Evolutionary conservation across 1,140 invertebrate species (phyloP).

Genomic region (Araneus ventricosus): DNA sequence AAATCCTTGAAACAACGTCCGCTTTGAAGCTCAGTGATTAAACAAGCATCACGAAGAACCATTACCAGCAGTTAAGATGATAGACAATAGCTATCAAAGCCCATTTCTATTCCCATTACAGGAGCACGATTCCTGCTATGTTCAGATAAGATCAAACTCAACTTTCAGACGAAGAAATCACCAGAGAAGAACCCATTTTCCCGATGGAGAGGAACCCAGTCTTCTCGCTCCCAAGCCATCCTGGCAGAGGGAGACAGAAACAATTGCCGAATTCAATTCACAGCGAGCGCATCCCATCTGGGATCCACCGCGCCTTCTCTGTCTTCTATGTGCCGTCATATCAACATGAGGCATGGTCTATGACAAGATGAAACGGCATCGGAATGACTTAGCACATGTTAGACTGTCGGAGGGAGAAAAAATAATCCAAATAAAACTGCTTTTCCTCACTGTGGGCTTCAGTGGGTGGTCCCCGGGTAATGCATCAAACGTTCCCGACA

Average conservation of each 20-base stretch:
- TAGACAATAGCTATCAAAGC: too few relatives aligned
- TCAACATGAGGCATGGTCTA: constrained; percentile 62
- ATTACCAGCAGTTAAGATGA: too few relatives aligned
- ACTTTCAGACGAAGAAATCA: not conserved
- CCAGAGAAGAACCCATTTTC: not conserved
- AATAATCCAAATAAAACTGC: constrained; percentile 67
- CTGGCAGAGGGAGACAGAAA: not conserved
- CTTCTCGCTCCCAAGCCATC: too few relatives aligned
- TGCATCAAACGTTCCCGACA: constrained; percentile 71
- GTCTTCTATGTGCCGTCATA: constrained; percentile 19
- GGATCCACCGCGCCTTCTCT: not conserved
- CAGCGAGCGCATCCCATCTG: constrained; percentile 19
- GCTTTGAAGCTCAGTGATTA: too few relatives aligned
- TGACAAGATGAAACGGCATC: constrained; percentile 59
- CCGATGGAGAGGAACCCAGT: too few relatives aligned
- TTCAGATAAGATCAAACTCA: not conserved
- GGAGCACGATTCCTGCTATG: not conserved
- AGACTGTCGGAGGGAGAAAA: not conserved
- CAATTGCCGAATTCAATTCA: constrained; percentile 26
- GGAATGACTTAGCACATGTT: constrained; percentile 74
- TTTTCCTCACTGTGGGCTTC: constrained; percentile 29
- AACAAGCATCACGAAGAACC: too few relatives aligned
- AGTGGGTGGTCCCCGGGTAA: constrained; percentile 70
- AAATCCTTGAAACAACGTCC: too few relatives aligned
- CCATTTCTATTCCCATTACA: too few relatives aligned